Evolutionary conservation across 2,797 vertebrate species (phyloP), one percentile per base, ranked within the genome.

Genomic region (Mormyrops attenuatus): DNA sequence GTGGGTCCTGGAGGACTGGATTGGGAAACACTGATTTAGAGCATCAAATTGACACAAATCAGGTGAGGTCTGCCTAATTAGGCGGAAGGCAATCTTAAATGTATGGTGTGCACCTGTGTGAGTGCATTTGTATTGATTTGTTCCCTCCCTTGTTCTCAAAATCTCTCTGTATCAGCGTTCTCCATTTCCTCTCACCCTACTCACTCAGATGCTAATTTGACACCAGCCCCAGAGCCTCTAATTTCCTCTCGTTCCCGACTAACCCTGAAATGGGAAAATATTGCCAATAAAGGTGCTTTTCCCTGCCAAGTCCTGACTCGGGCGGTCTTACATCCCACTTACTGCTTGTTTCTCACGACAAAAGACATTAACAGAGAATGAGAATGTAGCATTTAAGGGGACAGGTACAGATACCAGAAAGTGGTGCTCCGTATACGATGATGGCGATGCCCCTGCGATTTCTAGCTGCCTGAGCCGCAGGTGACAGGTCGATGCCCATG

Each of bases 391-490:
- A 41, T 82, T 47, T 47, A 84, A 85, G n/a, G 47, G 20, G 11
- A n/a, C n/a, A 13, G 47, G 22, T 1, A 85, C n/a, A 26, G 84
- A 30, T 85, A 99, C 98, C 98, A 93, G 97, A 95, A 50, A 93
- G 80, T 1, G 98, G 98, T 0, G 97, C 96, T 88, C 98, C 98
- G 0, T 97, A 95, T 50, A 98, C 5, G 0, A 99, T 93, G 50
- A 99, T 1, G 73, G 95, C 93, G 0, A 99, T 96, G 89, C 98
- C 97, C 88, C 90, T 95, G 57, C 80, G 90, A 53, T 93, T 96
- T 80, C 0, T 93, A 89, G 94, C 93, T 41, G 94, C 90, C 0
- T 84, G 90, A 20, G 92, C 93, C 85, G 97, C 96, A 0, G 93
- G 90, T n/a, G 96, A 95, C 5, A 93, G 90, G 85, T 97, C 95